Conservation (phyloP, 2,113 vertebrate genomes). For the Campylomormyrus numenius region DNA sequence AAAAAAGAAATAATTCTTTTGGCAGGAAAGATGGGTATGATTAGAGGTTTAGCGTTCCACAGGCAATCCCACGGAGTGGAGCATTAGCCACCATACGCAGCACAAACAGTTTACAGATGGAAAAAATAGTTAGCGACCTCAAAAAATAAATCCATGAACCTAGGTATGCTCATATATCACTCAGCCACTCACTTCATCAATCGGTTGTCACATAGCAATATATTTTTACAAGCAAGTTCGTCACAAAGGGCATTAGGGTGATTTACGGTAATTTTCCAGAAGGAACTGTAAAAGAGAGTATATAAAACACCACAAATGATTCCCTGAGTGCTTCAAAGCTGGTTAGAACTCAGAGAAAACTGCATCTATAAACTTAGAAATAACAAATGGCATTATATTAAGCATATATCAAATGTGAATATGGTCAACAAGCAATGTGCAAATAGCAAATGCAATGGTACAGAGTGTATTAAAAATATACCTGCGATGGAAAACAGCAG, state of each 20-base stretch:
- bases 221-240: neutral
- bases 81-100: neutral
- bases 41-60: neutral
- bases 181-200: neutral
- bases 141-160: neutral
- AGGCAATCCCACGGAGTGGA: neutral
- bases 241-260: neutral
- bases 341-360: neutral
- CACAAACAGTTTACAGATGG: neutral
- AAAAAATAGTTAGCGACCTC: neutral
- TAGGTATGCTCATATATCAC: neutral
- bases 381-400: neutral
- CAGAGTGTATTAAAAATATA: neutral
- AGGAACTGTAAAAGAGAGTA: neutral
- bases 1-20: neutral
- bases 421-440: neutral
- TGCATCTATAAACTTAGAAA: neutral
- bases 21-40: neutral
- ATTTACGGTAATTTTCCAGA: neutral
- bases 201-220: neutral
- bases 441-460: neutral
- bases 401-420: neutral
- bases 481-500: neutral
- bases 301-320: neutral
- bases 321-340: neutral